Conservation (phyloP, 2,888 invertebrate species). For the Microplitis deprimator region DNA sequence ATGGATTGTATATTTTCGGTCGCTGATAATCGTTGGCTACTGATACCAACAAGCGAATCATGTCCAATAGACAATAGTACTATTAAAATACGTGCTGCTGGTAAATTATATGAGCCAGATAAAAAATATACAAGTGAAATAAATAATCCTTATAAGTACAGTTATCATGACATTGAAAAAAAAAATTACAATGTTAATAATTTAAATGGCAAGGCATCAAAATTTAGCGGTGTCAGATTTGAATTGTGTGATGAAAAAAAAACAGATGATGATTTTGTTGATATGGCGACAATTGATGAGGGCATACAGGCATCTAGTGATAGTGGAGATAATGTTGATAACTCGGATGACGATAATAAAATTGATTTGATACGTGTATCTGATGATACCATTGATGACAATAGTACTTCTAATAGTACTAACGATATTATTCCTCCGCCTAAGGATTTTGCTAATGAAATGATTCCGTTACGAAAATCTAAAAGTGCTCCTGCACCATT, state of each 20-base stretch:
- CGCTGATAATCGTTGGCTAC: conserved; percentile 64
- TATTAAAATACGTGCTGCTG: conserved; percentile 67
- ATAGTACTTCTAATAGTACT: conserved; percentile 53
- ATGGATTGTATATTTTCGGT: conserved; percentile 65
- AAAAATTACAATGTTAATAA: conserved; percentile 39
- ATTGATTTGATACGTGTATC: conserved; percentile 49
- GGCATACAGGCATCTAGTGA: conserved; percentile 48
- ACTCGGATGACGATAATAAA: conserved; percentile 49
- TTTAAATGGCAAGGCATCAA: conserved; percentile 27
- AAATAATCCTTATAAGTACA: conserved; percentile 46
- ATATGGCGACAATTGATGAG: conserved; percentile 14
- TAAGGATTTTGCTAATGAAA: conserved; percentile 62
- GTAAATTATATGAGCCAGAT: conserved; percentile 63
- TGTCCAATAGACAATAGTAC: conserved; percentile 66
- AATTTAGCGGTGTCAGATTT: conserved; percentile 19
- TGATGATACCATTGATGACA: conserved; percentile 52
- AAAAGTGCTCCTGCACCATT: conserved; percentile 67
- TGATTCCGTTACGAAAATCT: conserved; percentile 65
- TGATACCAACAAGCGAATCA: conserved; percentile 57
- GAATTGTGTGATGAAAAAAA: conserved; percentile 7
- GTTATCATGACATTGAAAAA: conserved; percentile 34
- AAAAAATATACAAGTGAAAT: conserved; percentile 51
- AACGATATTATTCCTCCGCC: conserved; percentile 65
- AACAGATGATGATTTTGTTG: background rate
- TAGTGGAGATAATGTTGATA: conserved; percentile 51